Evolutionary conservation across 2,888 invertebrate species (phyloP), one percentile per base, ranked within the genome.

Genomic region (Tiphia femorata): DNA sequence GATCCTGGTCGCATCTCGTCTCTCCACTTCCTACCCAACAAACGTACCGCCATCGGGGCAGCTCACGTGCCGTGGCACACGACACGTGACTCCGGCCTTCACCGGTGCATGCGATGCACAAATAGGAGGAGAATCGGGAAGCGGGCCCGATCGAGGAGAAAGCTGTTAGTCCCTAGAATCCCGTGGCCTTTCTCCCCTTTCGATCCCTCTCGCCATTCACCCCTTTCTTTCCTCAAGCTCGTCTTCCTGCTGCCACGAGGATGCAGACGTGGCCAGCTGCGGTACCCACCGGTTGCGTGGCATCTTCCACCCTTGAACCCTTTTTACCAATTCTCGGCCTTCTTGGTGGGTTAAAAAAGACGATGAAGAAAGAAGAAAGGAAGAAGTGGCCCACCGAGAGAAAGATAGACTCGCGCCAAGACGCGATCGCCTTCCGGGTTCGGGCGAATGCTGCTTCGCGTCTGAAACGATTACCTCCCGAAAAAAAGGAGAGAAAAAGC

Each of bases 1-100:
- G n/a, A n/a, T n/a, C n/a, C n/a, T n/a, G n/a, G n/a, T n/a, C n/a
- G n/a, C n/a, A n/a, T n/a, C n/a, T n/a, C n/a, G n/a, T n/a, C n/a
- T n/a, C n/a, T n/a, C n/a, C n/a, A n/a, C n/a, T n/a, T n/a, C n/a
- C n/a, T n/a, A n/a, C n/a, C n/a, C n/a, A n/a, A n/a, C n/a, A n/a
- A n/a, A n/a, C n/a, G n/a, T n/a, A n/a, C n/a, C n/a, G n/a, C n/a
- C n/a, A n/a, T n/a, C n/a, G 49, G 50, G 41, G 50, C 37, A 47
- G 57, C 46, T 64, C 72, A 62, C 75, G 75, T 69, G 70, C 68
- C 61, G 19, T 42, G 73, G 75, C 73, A 73, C 73, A 72, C 73
- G 73, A 72, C 73, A 62, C 68, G 58, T 62, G 66, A 64, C 66
- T 64, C 68, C 27, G 41, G 38, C 30, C n/a, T 58, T 53, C 57